These are phyloP conservation scores for Ploceus nigricollis DNA, from an alignment of 2,113 vertebrate species.

Conservation along the genomic window DNA sequence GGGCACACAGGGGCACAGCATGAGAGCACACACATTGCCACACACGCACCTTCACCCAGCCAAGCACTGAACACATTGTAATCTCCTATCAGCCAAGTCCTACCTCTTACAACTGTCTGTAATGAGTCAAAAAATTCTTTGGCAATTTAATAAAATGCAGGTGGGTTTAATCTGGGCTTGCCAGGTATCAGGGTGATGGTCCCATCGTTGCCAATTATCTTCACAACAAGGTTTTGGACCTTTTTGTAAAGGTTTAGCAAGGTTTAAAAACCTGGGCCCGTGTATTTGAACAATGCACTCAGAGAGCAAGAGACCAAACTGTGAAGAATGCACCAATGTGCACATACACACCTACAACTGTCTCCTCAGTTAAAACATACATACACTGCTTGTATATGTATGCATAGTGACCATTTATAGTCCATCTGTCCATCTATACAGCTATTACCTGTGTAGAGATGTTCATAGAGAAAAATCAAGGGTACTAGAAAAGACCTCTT, in stretches of 20 bases:
- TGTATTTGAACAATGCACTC: rapidly evolving
- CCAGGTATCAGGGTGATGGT: neutral
- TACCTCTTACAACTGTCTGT: neutral
- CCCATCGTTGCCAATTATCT: neutral
- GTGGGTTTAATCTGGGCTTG: neutral
- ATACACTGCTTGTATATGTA: rapidly evolving
- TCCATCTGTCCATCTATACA: neutral
- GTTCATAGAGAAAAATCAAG: neutral
- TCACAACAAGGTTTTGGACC: neutral
- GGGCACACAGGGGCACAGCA: rapidly evolving
- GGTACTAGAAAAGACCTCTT: constrained; percentile 15
- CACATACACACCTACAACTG: neutral
- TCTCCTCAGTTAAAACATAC: too few species aligned
- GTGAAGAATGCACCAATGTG: rapidly evolving
- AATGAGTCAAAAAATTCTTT: neutral
- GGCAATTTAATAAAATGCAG: neutral
- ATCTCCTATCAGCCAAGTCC: neutral
- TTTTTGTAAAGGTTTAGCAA: neutral
- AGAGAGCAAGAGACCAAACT: neutral
- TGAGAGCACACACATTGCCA: neutral
- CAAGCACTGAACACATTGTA: rapidly evolving
- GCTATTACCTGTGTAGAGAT: neutral
- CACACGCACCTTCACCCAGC: rapidly evolving
- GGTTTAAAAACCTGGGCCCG: neutral
- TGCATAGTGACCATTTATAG: neutral